phyloP scores from a whole-genome alignment of 2,888 invertebrate species.

The Dendrolimus pini region DNA sequence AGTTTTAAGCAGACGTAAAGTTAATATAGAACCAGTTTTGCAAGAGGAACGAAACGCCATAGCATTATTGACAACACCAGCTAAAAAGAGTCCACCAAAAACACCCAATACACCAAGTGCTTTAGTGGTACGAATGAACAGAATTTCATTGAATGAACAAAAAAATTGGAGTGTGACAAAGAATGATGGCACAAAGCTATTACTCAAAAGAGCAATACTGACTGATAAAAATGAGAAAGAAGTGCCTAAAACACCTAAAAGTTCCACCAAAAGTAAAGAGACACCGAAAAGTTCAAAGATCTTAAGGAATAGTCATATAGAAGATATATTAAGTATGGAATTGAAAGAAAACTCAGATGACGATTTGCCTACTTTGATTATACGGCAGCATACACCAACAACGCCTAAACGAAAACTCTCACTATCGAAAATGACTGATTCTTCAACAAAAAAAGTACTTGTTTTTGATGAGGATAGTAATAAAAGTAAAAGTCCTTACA shows the following conservation, averaged over 20 bases:
- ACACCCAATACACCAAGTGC: constrained; percentile 58
- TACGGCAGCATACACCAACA: constrained; percentile 41
- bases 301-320: constrained; percentile 35
- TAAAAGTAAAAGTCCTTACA: constrained; percentile 21
- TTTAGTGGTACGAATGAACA: constrained; percentile 52
- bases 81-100: constrained; percentile 33
- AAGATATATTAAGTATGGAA: constrained; percentile 54
- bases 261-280: constrained; percentile 47
- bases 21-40: constrained; percentile 57
- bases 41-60: constrained; percentile 53
- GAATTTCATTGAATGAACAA: constrained; percentile 49
- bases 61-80: constrained; percentile 46
- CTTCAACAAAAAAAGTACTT: constrained; percentile 37
- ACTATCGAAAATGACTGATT: constrained; percentile 26
- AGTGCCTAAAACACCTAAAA: constrained; percentile 46
- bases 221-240: constrained; percentile 58
- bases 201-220: constrained; percentile 64
- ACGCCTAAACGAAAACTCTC: constrained; percentile 54
- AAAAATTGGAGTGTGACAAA: constrained; percentile 65
- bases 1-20: constrained; percentile 51
- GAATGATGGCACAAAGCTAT: constrained; percentile 61
- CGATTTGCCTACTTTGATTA: constrained; percentile 60
- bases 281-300: constrained; percentile 44
- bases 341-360: constrained; percentile 61
- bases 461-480: constrained; percentile 40